A percentile compares a stretch with the other conserved stretches of the same genome.
phyloP scores from a whole-genome alignment of 92 coral and sea anemone species.

The Meandrina meandrites region DNA sequence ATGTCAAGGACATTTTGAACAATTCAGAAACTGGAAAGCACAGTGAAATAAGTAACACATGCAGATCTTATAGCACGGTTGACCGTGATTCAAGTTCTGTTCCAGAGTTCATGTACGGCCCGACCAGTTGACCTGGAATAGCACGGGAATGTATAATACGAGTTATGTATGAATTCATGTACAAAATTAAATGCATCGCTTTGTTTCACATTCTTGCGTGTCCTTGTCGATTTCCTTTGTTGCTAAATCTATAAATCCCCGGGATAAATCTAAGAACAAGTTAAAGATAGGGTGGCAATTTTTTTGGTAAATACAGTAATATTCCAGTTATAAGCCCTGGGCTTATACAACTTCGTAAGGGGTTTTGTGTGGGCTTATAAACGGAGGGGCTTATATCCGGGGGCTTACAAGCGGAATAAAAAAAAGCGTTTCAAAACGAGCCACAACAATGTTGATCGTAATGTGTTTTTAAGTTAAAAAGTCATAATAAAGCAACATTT shows the following conservation, averaged over 20 bases:
- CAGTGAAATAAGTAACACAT: neutral
- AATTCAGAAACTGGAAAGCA: neutral
- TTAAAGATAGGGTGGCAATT: too few relatives aligned
- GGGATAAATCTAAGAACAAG: too few relatives aligned
- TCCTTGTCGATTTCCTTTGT: neutral
- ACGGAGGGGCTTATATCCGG: too few relatives aligned
- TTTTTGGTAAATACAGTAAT: too few relatives aligned
- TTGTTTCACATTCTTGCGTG: neutral
- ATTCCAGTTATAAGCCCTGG: too few relatives aligned
- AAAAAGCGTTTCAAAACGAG: too few relatives aligned
- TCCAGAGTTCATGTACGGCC: neutral
- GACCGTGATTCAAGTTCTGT: conserved; percentile 22
- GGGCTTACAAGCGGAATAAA: too few relatives aligned
- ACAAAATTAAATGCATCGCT: neutral
- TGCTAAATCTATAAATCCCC: neutral
- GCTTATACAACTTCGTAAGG: too few relatives aligned
- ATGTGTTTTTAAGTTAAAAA: too few relatives aligned
- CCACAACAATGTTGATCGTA: too few relatives aligned
- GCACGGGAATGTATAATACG: neutral
- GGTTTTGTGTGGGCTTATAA: too few relatives aligned
- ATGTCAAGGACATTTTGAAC: neutral
- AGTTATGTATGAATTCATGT: neutral
- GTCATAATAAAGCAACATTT: too few relatives aligned
- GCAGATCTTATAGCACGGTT: neutral
- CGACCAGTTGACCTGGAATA: conserved; percentile 6